These are phyloP conservation scores for Bombus waltoni DNA, from an alignment of 1,140 invertebrate species.

Conservation along the genomic window DNA sequence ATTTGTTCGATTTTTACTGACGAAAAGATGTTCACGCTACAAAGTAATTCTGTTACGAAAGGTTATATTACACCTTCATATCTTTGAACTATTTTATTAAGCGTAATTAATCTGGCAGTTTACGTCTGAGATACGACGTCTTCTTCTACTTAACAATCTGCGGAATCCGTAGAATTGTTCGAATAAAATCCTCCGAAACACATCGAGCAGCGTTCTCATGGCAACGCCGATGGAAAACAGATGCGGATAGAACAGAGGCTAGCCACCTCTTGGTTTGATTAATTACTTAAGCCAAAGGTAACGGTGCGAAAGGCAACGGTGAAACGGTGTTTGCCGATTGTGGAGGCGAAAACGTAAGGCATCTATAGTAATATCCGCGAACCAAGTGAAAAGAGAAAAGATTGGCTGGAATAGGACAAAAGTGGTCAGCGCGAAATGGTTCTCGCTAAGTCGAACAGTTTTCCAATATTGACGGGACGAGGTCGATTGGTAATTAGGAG, in stretches of 20 bases:
- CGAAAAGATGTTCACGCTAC: no score
- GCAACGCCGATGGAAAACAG: not conserved
- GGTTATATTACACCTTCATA: no score
- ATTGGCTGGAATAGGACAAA: constrained; percentile 39
- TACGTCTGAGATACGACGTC: not conserved
- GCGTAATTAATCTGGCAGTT: not conserved
- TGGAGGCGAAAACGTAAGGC: constrained; percentile 33
- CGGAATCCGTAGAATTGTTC: not conserved
- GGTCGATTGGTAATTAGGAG: constrained; percentile 76
- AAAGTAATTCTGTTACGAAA: no score
- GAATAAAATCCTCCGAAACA: not conserved
- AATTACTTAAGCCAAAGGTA: not conserved
- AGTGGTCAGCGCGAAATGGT: constrained; percentile 23
- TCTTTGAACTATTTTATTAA: not conserved
- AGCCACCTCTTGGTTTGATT: not conserved
- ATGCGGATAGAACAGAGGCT: not conserved
- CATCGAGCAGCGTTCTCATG: not conserved
- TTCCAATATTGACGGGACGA: constrained; percentile 71
- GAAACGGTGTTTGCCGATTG: constrained; percentile 40
- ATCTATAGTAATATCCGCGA: constrained; percentile 37
- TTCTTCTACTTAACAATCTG: not conserved
- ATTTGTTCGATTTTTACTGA: not conserved
- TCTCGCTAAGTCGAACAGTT: constrained; percentile 73
- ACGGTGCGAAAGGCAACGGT: not conserved
- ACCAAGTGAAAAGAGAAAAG: constrained; percentile 35